phyloP scores from a whole-genome alignment of 2,888 invertebrate genomes.

The Gari tellinella region DNA sequence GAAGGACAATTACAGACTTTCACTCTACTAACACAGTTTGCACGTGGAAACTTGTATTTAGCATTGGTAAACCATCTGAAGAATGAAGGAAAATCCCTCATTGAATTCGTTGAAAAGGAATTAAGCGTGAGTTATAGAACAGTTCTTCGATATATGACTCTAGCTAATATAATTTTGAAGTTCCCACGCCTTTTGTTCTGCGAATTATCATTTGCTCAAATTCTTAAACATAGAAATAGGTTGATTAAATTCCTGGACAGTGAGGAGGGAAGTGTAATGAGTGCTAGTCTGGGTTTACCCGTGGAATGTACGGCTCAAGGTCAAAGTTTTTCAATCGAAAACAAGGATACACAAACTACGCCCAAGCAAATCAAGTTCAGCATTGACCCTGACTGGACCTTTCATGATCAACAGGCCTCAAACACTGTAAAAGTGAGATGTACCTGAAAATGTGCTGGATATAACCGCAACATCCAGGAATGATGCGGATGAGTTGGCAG shows the following conservation, averaged over 20 bases:
- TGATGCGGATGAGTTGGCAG: slow-evolving; percentile 8
- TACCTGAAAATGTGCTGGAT: slow-evolving; percentile 5
- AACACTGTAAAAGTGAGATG: slow-evolving; percentile 13
- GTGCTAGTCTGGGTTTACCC: slow-evolving; percentile 14
- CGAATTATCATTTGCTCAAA: slow-evolving; percentile 21
- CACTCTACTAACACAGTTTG: slow-evolving; percentile 11
- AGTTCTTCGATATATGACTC: slow-evolving; percentile 23
- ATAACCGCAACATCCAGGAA: slow-evolving; percentile 8
- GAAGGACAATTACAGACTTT: slow-evolving; percentile 12
- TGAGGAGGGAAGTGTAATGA: slow-evolving; percentile 8
- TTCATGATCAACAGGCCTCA: slow-evolving; percentile 8
- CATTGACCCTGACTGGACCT: slow-evolving; percentile 7
- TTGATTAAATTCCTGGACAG: slow-evolving; percentile 3
- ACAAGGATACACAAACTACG: slow-evolving; percentile 10
- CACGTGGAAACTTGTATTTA: slow-evolving; percentile 22
- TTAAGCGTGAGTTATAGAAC: slow-evolving; percentile 9
- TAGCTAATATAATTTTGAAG: slow-evolving; percentile 9
- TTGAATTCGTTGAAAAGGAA: slow-evolving; percentile 18
- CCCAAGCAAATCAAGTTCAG: slow-evolving; percentile 8
- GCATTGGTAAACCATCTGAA: slow-evolving; percentile 7
- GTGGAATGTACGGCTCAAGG: slow-evolving; percentile 7
- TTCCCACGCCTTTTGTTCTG: slow-evolving; percentile 17
- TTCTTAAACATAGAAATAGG: slow-evolving; percentile 16
- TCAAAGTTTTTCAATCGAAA: slow-evolving; percentile 1
- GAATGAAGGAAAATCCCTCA: slow-evolving; percentile 7